Conservation (phyloP, 2,888 invertebrate genomes). For the Yponomeuta evonymella region DNA sequence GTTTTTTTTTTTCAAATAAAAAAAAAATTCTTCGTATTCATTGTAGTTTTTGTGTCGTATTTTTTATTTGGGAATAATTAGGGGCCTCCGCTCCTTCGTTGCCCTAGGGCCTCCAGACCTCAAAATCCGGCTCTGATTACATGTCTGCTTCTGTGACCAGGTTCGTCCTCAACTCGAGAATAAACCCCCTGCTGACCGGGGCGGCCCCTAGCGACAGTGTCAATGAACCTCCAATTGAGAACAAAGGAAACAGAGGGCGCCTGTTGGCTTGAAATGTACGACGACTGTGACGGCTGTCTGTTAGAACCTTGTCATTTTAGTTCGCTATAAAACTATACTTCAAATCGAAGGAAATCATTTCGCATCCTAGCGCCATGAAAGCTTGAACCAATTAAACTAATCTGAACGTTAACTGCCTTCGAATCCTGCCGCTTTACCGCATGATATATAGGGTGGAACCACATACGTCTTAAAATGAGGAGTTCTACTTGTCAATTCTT, state of each 20-base stretch:
- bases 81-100: no score
- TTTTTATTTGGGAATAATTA: no score
- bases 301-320: slow-evolving; percentile 1
- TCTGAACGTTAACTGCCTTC: background rate
- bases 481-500: no score
- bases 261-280: slow-evolving; percentile 11
- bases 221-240: background rate
- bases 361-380: background rate
- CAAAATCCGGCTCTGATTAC: no score
- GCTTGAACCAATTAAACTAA: background rate
- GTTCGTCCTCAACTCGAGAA: background rate
- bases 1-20: no score
- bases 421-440: background rate
- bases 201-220: background rate
- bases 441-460: background rate
- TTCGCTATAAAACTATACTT: background rate
- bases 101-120: no score
- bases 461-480: no score
- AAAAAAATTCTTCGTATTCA: no score
- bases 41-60: no score
- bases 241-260: slow-evolving; percentile 23
- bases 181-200: background rate
- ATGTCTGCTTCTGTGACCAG: background rate
- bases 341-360: background rate
- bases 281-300: background rate